These are phyloP conservation scores for Tetragonula carbonaria DNA, from an alignment of 2,888 invertebrate genomes.

Conservation along the genomic window DNA sequence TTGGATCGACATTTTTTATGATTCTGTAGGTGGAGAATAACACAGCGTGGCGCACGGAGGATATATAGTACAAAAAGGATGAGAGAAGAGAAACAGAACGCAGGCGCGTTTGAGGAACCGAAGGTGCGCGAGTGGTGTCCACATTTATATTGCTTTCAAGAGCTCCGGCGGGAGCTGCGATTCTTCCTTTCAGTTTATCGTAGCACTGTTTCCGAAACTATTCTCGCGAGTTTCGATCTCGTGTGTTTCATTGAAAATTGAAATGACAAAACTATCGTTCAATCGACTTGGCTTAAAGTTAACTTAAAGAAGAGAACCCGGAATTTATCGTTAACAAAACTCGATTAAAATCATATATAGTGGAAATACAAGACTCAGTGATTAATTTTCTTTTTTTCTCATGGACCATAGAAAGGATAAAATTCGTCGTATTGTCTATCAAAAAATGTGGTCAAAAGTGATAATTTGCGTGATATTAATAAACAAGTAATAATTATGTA, in stretches of 20 bases:
- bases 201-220: conserved; percentile 61
- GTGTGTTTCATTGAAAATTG: background rate
- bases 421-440: background rate
- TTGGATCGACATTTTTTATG: conserved; percentile 27
- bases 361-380: background rate
- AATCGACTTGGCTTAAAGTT: background rate
- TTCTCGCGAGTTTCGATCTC: background rate
- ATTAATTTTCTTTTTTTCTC: background rate
- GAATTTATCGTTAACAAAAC: background rate
- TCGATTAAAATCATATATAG: background rate
- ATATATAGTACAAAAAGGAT: background rate
- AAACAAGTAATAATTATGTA: background rate
- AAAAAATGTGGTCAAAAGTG: background rate
- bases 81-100: conserved; percentile 44
- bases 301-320: background rate
- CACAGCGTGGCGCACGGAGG: background rate
- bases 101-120: conserved; percentile 58
- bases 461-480: background rate
- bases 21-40: conserved; percentile 4
- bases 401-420: background rate
- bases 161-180: conserved; percentile 62
- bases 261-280: background rate
- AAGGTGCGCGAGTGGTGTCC: conserved; percentile 33
- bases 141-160: conserved; percentile 47
- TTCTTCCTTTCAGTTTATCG: conserved; percentile 67